These are phyloP conservation scores for Bombus affinis DNA, from an alignment of 1,140 invertebrate genomes.

Conservation along the genomic window DNA sequence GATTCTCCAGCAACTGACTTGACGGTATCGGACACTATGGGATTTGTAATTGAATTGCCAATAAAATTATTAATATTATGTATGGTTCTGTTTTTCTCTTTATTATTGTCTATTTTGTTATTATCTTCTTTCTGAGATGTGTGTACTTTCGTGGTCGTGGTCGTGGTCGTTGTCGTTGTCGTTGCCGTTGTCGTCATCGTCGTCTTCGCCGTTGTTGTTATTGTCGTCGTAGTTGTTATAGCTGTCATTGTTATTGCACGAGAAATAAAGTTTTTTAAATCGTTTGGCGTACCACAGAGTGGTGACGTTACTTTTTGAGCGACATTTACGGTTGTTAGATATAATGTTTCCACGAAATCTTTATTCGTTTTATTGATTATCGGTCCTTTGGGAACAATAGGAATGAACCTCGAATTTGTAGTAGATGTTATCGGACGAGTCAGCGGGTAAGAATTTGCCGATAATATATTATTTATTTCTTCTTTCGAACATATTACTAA, in stretches of 20 bases:
- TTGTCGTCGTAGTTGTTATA: not conserved
- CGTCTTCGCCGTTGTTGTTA: no score
- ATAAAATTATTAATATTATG: not conserved
- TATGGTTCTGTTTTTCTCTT: not conserved
- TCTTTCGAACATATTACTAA: constrained; percentile 75
- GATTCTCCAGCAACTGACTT: constrained; percentile 61
- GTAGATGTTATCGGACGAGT: constrained; percentile 23
- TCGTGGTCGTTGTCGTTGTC: accelerated
- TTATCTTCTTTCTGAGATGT: not conserved
- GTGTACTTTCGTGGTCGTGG: not conserved
- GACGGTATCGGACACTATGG: not conserved
- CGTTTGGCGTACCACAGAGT: not conserved
- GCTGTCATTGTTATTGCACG: not conserved
- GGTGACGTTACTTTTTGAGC: constrained; percentile 51
- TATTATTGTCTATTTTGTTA: not conserved
- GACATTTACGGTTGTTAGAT: constrained; percentile 70
- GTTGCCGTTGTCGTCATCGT: no score
- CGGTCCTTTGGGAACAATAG: constrained; percentile 72
- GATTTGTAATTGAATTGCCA: not conserved
- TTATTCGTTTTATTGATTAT: not conserved
- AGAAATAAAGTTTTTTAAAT: not conserved
- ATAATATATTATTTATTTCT: constrained; percentile 59
- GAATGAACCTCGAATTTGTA: constrained; percentile 63
- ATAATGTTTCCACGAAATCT: constrained; percentile 56
- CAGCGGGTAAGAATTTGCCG: constrained; percentile 28